Evolutionary conservation across 2,888 invertebrate species (phyloP), one percentile per base, ranked within the genome.

Genomic region (Lochmaea crataegi): DNA sequence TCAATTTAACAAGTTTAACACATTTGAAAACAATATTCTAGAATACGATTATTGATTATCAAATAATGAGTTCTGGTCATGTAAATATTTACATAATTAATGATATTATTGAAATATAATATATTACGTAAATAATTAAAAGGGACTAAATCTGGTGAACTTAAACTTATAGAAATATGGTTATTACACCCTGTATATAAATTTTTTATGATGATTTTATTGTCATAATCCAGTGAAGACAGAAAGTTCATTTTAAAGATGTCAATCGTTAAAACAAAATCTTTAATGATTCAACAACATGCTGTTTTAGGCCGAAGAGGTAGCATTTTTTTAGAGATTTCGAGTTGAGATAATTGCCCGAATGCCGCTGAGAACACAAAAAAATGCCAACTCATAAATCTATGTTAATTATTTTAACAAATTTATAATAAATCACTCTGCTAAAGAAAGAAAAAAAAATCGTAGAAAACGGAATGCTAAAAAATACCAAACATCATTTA

Each of bases 331-430:
- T 38, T 38, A 38, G 16, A 77, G 75, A 80, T 80, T 79, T 77
- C 75, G 71, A 68, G 65, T 66, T 51, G 53, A 77, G 78, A 77
- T 78, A 80, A 79, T 78, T 79, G 79, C 75, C 48, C 42, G 26
- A 42, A 60, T 70, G 68, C 74, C 72, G 74, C 73, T 63, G 72
- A 64, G 60, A 74, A 76, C 69, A 63, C 72, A 71, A 69, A 70
- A 69, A 74, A 76, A 76, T 69, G 74, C 73, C 73, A 74, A 69
- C 68, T 76, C 79, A 78, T 79, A 80, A 80, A 80, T 80, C 78
- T 79, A 71, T 41, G 71, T 79, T 80, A 80, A 80, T 80, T 79
- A 78, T 79, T 78, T 71, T 75, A 77, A 70, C 76, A 76, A 75
- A 77, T 75, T 73, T 45, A 65, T 69, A 69, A 78, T 78, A 75